These are phyloP conservation scores for Lasiurus borealis DNA, from an alignment of 2,113 vertebrate genomes.

Conservation along the genomic window DNA sequence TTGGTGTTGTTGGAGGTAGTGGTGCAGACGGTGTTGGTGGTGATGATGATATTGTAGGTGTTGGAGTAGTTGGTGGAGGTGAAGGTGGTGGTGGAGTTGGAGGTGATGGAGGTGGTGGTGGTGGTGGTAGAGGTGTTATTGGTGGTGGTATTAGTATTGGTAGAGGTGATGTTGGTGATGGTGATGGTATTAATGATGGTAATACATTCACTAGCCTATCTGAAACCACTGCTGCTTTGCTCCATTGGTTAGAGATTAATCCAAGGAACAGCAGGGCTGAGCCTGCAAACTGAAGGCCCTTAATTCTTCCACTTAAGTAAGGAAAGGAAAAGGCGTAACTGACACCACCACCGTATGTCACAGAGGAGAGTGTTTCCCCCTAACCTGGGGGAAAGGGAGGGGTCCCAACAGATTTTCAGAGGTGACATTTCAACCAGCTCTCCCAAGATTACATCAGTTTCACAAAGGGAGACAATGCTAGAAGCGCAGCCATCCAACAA, in stretches of 20 bases:
- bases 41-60: neutral
- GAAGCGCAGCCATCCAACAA: neutral
- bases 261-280: neutral
- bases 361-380: neutral
- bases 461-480: neutral
- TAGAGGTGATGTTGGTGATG: too few relatives aligned
- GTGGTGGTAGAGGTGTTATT: too few relatives aligned
- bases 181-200: neutral
- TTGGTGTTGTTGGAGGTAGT: neutral
- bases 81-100: neutral
- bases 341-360: fast-evolving
- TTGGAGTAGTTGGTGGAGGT: neutral
- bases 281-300: neutral
- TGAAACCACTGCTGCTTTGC: neutral
- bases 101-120: neutral
- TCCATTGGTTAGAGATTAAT: neutral
- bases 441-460: conserved; percentile 10
- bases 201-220: neutral
- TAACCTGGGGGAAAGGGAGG: too few relatives aligned
- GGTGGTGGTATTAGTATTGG: too few relatives aligned
- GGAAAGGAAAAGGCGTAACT: neutral
- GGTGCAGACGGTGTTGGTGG: neutral
- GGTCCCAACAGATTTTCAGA: neutral
- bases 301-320: neutral
- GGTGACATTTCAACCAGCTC: neutral